These are phyloP conservation scores for Heliopora coerulea DNA, from an alignment of 92 coral and sea anemone genomes.

Conservation along the genomic window DNA sequence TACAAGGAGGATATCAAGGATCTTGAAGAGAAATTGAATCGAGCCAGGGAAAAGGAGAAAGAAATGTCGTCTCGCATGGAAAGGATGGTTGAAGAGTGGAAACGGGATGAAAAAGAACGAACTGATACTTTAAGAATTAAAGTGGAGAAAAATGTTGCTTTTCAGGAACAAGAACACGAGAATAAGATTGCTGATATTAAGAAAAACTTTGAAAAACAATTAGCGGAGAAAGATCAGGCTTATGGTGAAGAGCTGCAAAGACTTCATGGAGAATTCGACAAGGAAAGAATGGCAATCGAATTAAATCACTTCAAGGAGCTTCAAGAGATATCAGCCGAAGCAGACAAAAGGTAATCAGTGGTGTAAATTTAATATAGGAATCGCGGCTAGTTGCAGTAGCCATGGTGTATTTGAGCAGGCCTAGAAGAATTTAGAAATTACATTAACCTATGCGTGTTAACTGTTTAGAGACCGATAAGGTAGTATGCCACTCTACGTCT, in stretches of 20 bases:
- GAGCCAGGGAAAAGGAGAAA: conserved; percentile 71
- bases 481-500: no score
- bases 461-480: no score
- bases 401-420: no score
- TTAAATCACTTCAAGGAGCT: conserved; percentile 80
- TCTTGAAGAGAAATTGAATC: conserved; percentile 70
- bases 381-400: no score
- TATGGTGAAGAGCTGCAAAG: conserved; percentile 66
- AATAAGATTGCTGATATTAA: conserved; percentile 67
- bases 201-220: conserved; percentile 59
- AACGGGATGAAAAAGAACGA: conserved; percentile 78
- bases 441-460: no score
- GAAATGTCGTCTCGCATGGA: conserved; percentile 73
- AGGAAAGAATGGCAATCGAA: conserved; percentile 80
- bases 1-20: conserved; percentile 38
- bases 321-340: conserved; percentile 72
- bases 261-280: conserved; percentile 69
- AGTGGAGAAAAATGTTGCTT: conserved; percentile 72
- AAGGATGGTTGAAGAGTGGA: conserved; percentile 70
- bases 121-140: conserved; percentile 71
- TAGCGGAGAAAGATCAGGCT: conserved; percentile 61
- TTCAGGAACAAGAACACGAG: conserved; percentile 67
- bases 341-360: conserved; percentile 79
- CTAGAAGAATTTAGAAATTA: no score
- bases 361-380: neutral